Evolutionary conservation across 2,113 vertebrate species (phyloP).

Genomic region (Coryphaenoides rupestris): DNA sequence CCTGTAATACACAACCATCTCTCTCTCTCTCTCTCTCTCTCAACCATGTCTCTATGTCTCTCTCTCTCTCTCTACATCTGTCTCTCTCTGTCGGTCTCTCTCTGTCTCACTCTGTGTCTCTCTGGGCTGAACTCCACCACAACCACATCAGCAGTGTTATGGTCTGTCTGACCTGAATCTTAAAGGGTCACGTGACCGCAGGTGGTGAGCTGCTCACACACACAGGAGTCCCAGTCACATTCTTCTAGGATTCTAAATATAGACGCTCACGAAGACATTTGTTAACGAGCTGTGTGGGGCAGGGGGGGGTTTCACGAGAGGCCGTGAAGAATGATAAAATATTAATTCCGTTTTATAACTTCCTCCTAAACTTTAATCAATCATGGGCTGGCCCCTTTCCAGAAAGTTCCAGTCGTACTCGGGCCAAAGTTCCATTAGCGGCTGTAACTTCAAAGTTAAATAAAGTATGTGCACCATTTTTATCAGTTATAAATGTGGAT

Average conservation of each 20-base stretch:
- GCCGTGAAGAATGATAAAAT: conserved; percentile 5
- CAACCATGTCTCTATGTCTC: too few species aligned
- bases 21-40: too few species aligned
- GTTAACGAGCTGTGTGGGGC: background rate
- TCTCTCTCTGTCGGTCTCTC: too few species aligned
- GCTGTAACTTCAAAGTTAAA: background rate
- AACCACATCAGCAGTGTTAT: conserved; percentile 1
- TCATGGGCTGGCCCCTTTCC: background rate
- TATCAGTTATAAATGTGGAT: too few species aligned
- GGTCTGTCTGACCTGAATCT: conserved; percentile 10
- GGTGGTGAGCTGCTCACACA: conserved; percentile 1
- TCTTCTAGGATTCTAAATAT: background rate
- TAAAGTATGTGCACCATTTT: background rate
- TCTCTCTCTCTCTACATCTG: too few species aligned
- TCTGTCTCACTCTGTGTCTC: too few species aligned
- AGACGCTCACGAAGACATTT: background rate
- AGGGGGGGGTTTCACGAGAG: background rate
- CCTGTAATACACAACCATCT: conserved; percentile 45
- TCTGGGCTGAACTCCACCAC: too few species aligned
- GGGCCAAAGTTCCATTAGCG: background rate
- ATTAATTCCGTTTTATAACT: conserved; percentile 9
- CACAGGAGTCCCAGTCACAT: too few species aligned
- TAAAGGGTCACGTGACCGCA: background rate
- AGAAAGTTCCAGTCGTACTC: background rate
- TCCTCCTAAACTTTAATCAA: conserved; percentile 7